Evolutionary conservation across 2,888 invertebrate species (phyloP), one percentile per base, ranked within the genome.

Genomic region (Carabus problematicus): DNA sequence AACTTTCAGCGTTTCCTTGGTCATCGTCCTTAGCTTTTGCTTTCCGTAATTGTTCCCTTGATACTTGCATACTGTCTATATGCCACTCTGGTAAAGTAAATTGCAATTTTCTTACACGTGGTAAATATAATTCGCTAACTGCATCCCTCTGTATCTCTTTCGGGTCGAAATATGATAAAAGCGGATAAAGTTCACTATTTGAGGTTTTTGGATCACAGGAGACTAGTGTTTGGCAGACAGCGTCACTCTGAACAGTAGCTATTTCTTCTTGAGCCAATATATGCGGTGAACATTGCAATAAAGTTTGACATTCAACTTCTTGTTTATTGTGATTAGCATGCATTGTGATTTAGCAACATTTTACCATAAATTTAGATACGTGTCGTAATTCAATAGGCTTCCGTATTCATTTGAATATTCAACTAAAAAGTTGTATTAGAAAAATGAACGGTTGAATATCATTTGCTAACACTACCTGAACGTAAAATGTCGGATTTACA

Each of bases 141-240:
- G 71, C 73, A 49, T 72, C 68, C 64, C 68, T 68, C 9, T 45
- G 62, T n/a, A 75, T 74, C 41, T 71, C 71, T 19, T 68, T 67
- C 39, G 70, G 73, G 1, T 75, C 73, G 12, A 62, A 71, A 45
- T 69, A 74, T 63, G 70, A 70, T 55, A 75, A 60, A 12, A 71
- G 41, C 9, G 70, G 61, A 14, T 72, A 71, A 11, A 75, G 19
- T 9, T 64, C 52, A 1, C 54, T 41, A 42, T 72, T 61, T 6
- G 58, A 54, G 4, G 39, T 56, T 6, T 54, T 39, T 11, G 74
- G 72, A 42, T 59, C 19, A 8, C 71, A 54, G 2, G 72, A 54
- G 14, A 71, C 70, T 12, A 70, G 64, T 8, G 75, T 75, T 70
- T 75, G 75, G 18, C 61, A 67, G n/a, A 67, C 67, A 18, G 71